Conservation (phyloP, 2,113 vertebrate species). For the Muntiacus reevesi region DNA sequence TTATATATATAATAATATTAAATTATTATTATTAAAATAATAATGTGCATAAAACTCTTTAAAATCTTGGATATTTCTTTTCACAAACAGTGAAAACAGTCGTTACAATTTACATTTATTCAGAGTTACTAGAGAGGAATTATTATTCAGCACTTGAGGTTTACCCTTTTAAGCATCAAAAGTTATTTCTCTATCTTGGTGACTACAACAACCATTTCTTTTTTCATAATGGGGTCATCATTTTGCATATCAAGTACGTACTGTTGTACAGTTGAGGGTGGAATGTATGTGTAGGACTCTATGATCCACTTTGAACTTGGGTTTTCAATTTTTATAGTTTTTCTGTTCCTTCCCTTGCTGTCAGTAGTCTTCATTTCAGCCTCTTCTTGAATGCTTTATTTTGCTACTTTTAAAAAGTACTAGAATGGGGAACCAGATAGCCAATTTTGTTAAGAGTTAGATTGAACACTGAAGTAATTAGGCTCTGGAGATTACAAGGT, state of each 20-base stretch:
- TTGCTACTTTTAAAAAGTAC: not conserved
- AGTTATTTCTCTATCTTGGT: not conserved
- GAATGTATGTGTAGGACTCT: not conserved
- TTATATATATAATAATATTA: too few relatives aligned
- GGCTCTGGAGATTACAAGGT: not conserved
- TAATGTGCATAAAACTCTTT: not conserved
- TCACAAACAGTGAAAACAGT: constrained; percentile 10
- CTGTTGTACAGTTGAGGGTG: not conserved
- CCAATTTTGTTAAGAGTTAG: constrained; percentile 1
- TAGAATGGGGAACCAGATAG: constrained; percentile 10
- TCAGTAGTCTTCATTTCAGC: not conserved
- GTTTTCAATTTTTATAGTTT: not conserved
- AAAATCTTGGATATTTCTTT: constrained; percentile 12
- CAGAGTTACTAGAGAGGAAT: not conserved
- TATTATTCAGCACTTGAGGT: not conserved
- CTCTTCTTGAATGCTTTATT: constrained; percentile 32
- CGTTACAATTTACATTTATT: constrained; percentile 25
- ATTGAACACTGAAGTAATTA: constrained; percentile 28
- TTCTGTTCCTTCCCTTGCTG: not conserved
- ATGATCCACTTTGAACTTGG: not conserved
- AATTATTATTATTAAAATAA: not conserved
- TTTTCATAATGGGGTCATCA: not conserved
- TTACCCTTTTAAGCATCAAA: not conserved
- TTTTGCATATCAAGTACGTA: not conserved
- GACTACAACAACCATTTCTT: not conserved